phyloP scores from a whole-genome alignment of 2,888 invertebrate genomes.

The Itoplectis maculator region DNA sequence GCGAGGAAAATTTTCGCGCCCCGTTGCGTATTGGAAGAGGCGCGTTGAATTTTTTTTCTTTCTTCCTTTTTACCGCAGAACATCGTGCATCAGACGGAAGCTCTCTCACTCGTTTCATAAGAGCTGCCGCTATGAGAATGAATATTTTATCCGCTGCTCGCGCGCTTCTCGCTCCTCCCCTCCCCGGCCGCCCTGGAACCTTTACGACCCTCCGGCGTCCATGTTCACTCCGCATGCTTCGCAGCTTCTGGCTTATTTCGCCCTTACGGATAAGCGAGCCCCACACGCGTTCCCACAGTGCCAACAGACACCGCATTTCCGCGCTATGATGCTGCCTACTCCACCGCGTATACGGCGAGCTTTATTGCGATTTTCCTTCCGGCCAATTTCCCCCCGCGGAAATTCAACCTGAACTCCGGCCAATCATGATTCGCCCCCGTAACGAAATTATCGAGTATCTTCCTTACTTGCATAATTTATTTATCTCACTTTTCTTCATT shows the following conservation, averaged over 20 bases:
- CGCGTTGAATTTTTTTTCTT: conserved; percentile 30
- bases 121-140: conserved; percentile 47
- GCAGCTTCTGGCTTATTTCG: conserved; percentile 46
- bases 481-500: not conserved
- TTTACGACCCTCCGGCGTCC: conserved; percentile 62
- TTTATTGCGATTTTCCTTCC: conserved; percentile 44
- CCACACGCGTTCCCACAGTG: not conserved
- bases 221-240: conserved; percentile 43
- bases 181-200: too few species aligned
- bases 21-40: conserved; percentile 29
- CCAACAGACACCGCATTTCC: conserved; percentile 5
- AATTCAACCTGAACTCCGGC: conserved; percentile 23
- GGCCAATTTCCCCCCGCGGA: conserved; percentile 44
- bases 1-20: conserved; percentile 38
- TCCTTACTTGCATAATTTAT: not conserved
- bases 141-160: conserved; percentile 61
- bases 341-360: not conserved
- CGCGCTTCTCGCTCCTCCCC: conserved; percentile 12
- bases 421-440: not conserved
- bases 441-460: not conserved
- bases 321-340: conserved; percentile 4
- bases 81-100: conserved; percentile 43
- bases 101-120: conserved; percentile 54
- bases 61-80: conserved; percentile 44
- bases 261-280: conserved; percentile 36